Evolutionary conservation across 64 coral and sea anemone species (phyloP).

Genomic region (Montipora sp.): DNA sequence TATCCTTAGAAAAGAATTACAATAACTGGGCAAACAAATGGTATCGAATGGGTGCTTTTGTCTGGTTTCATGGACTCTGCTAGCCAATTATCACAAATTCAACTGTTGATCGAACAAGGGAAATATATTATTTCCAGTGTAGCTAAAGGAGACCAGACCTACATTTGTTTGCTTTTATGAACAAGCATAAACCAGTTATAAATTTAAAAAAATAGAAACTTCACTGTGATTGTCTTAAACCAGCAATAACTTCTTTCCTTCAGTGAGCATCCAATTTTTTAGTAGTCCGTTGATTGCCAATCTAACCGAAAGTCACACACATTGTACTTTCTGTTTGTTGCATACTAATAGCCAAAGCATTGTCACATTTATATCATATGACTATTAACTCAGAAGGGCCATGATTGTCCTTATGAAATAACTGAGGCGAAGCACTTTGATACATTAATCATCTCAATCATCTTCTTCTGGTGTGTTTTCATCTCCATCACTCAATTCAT

Average conservation of each 20-base stretch:
- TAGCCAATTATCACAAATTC: slow-evolving; percentile 7
- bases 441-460: slow-evolving; percentile 5
- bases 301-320: neutral
- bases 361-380: neutral
- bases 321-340: neutral
- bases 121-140: slow-evolving; percentile 3
- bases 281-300: neutral
- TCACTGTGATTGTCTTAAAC: slow-evolving; percentile 6
- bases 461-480: neutral
- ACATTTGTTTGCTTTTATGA: slow-evolving; percentile 6
- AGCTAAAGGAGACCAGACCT: slow-evolving; percentile 8
- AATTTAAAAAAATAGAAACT: slow-evolving; percentile 2
- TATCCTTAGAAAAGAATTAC: slow-evolving; percentile 21
- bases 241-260: neutral
- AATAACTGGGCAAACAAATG: neutral
- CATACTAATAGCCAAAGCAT: neutral
- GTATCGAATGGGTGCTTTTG: neutral
- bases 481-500: neutral
- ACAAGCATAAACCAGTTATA: neutral
- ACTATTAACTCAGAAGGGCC: neutral
- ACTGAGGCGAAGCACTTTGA: neutral
- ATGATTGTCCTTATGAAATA: neutral
- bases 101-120: slow-evolving; percentile 3
- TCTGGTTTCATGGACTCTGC: slow-evolving; percentile 5
- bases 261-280: neutral